Conservation (phyloP, 2,888 invertebrate genomes). For the Nasonia oneida region DNA sequence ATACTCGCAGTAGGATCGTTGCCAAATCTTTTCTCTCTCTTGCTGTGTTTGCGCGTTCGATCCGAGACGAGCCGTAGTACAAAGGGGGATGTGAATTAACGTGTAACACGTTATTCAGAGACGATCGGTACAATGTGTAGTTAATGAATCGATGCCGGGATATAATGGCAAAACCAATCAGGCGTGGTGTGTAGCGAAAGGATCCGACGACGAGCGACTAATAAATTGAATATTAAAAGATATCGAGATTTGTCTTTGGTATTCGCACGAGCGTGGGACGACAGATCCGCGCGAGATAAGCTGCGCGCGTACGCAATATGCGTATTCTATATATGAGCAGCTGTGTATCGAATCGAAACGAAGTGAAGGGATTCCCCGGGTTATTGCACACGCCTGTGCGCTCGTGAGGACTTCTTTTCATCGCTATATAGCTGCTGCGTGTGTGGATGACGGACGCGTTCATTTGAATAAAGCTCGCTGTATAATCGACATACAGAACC, state of each 20-base stretch:
- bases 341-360: conserved; percentile 4
- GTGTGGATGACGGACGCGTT: background rate
- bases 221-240: conserved; percentile 54
- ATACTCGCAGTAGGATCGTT: background rate
- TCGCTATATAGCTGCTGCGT: background rate
- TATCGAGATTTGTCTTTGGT: conserved; percentile 50
- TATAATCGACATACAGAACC: background rate
- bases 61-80: background rate
- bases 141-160: background rate
- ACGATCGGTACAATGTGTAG: background rate
- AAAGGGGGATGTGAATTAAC: background rate
- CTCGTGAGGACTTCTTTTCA: background rate
- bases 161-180: background rate
- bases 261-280: conserved; percentile 69
- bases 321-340: background rate
- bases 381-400: background rate
- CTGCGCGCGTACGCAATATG: background rate
- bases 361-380: conserved; percentile 62
- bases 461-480: conserved; percentile 48
- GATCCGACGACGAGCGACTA: background rate
- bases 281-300: conserved; percentile 66
- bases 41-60: too few relatives aligned
- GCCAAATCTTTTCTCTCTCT: conserved; percentile 37
- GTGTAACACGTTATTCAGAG: background rate
- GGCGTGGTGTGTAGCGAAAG: conserved; percentile 9